phyloP scores from a whole-genome alignment of 1,140 invertebrate genomes.

The Neotoxoptera formosana region DNA sequence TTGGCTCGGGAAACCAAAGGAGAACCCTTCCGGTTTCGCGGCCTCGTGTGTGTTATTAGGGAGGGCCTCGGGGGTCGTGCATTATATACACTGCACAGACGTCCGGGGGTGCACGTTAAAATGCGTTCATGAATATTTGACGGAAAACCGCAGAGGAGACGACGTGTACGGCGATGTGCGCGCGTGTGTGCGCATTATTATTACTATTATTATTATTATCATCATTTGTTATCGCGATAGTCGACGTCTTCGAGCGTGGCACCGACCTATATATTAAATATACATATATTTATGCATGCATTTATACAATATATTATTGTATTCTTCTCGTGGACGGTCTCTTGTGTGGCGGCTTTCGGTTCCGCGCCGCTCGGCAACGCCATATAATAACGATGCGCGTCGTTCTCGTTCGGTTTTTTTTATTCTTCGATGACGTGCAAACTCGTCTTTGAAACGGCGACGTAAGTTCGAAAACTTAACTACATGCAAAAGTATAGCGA shows the following conservation, averaged over 20 bases:
- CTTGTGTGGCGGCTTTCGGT: background rate
- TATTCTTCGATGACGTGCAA: background rate
- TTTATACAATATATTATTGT: background rate
- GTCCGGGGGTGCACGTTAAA: background rate
- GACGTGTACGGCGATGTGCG: background rate
- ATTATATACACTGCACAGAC: background rate
- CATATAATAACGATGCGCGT: background rate
- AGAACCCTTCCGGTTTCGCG: constrained; percentile 52
- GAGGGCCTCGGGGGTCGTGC: background rate
- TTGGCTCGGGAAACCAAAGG: background rate
- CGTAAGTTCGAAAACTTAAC: background rate
- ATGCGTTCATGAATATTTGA: constrained; percentile 51
- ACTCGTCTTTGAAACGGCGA: background rate
- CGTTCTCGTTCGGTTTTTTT: background rate
- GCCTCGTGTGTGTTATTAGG: constrained; percentile 14
- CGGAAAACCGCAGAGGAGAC: background rate
- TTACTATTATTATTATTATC: background rate
- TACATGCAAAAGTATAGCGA: too few relatives aligned
- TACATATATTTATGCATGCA: background rate
- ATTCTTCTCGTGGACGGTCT: background rate
- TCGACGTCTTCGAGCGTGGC: background rate
- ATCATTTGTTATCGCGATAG: background rate
- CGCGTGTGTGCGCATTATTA: background rate
- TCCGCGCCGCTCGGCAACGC: background rate
- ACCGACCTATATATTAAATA: background rate